Conservation (phyloP, 2,888 invertebrate genomes). For the Saturnia pavonia region DNA sequence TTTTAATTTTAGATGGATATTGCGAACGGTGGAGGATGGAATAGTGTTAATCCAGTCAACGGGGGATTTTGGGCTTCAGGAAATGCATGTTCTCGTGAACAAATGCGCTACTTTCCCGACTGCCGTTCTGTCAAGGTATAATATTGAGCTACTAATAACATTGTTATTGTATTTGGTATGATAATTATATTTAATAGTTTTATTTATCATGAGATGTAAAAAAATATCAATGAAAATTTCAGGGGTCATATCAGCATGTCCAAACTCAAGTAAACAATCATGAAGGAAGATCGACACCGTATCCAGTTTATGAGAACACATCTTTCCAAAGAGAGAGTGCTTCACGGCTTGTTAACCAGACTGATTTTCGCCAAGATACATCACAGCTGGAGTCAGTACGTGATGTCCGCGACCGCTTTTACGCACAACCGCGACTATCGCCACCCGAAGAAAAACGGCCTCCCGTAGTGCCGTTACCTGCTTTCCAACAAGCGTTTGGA, state of each 20-base stretch:
- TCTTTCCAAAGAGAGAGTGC: slow-evolving; percentile 52
- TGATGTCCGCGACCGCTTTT: slow-evolving; percentile 45
- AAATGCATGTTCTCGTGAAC: slow-evolving; percentile 62
- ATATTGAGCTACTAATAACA: slow-evolving; percentile 1
- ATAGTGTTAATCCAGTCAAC: slow-evolving; percentile 48
- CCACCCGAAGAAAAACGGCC: slow-evolving; percentile 67
- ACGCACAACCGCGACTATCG: slow-evolving; percentile 48
- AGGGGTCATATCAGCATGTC: slow-evolving; percentile 55
- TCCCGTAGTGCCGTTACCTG: slow-evolving; percentile 85
- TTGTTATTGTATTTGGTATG: slow-evolving; percentile 1
- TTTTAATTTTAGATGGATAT: slow-evolving; percentile 16
- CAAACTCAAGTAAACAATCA: slow-evolving; percentile 60
- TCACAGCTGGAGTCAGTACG: slow-evolving; percentile 43
- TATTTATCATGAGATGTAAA: background rate
- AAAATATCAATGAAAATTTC: slow-evolving; percentile 37
- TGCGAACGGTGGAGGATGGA: slow-evolving; percentile 56
- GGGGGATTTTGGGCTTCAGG: slow-evolving; percentile 58
- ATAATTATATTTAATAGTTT: background rate
- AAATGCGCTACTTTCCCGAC: slow-evolving; percentile 65
- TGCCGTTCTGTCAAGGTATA: slow-evolving; percentile 68
- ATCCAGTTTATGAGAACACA: slow-evolving; percentile 62
- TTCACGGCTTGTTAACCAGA: slow-evolving; percentile 45
- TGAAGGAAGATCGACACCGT: slow-evolving; percentile 67
- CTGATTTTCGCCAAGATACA: slow-evolving; percentile 46
- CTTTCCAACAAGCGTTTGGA: slow-evolving; percentile 93